These are phyloP conservation scores for Polydesmus complanatus DNA, from an alignment of 2,888 invertebrate species.

Conservation along the genomic window DNA sequence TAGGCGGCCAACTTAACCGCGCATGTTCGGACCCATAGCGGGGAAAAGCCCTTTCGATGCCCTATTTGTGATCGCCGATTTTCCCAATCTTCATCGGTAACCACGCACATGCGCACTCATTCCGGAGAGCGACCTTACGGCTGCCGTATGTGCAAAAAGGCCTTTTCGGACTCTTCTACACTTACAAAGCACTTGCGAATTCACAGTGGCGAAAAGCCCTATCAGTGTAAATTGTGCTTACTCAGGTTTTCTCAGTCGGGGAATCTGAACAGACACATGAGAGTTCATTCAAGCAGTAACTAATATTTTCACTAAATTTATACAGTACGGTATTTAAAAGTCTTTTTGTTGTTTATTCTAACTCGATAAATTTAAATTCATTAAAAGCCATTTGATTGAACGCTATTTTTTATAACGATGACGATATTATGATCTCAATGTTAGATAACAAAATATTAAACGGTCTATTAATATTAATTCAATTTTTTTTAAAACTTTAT, in stretches of 20 bases:
- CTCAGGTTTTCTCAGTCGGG: slow-evolving; percentile 96
- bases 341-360: too few relatives aligned
- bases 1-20: slow-evolving; percentile 98
- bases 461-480: too few relatives aligned
- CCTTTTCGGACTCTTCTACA: slow-evolving; percentile 97
- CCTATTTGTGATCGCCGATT: slow-evolving; percentile 93
- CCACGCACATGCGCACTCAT: slow-evolving; percentile 99
- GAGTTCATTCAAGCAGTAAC: slow-evolving; percentile 52
- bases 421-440: too few relatives aligned
- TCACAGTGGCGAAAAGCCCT: slow-evolving; percentile 84
- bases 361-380: too few relatives aligned
- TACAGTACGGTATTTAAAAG: too few relatives aligned
- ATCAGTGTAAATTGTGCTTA: slow-evolving; percentile 91
- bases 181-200: slow-evolving; percentile 92
- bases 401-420: too few relatives aligned
- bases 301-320: neutral
- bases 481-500: too few relatives aligned
- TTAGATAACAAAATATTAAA: too few relatives aligned
- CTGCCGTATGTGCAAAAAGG: slow-evolving; percentile 92
- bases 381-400: too few relatives aligned
- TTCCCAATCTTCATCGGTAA: slow-evolving; percentile 85
- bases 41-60: slow-evolving; percentile 96
- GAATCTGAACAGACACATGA: slow-evolving; percentile 96
- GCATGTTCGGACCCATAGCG: slow-evolving; percentile 87
- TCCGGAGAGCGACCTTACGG: slow-evolving; percentile 97